Conservation (phyloP, 2,113 vertebrate species). For the Rhodinocichla rosea region DNA sequence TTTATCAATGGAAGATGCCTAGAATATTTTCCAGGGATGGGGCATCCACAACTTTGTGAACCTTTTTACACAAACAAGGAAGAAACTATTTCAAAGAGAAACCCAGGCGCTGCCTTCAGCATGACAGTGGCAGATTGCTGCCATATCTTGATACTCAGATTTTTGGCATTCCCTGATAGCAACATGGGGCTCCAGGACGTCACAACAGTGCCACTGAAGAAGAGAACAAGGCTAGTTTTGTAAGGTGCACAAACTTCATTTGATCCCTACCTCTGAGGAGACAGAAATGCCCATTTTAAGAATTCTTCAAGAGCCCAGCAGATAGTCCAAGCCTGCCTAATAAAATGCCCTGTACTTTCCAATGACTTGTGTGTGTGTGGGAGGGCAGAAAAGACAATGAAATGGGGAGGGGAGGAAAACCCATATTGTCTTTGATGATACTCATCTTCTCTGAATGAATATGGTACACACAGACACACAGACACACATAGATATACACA, state of each 20-base stretch:
- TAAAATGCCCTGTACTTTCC: not conserved
- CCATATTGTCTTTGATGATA: too few species aligned
- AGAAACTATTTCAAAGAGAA: not conserved
- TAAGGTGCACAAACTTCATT: not conserved
- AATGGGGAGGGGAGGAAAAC: not conserved
- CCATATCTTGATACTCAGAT: not conserved
- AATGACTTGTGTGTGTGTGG: too few species aligned
- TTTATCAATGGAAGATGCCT: not conserved
- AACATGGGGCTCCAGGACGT: accelerated
- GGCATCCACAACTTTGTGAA: not conserved
- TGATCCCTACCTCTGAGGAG: not conserved
- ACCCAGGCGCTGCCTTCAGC: not conserved
- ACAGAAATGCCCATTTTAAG: not conserved
- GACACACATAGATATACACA: too few species aligned
- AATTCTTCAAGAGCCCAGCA: not conserved
- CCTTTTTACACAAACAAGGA: not conserved
- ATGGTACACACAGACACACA: not conserved
- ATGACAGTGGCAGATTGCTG: not conserved
- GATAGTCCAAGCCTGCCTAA: not conserved
- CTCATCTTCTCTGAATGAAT: not conserved
- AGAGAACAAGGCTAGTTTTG: not conserved
- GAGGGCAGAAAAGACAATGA: not conserved
- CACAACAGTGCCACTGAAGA: accelerated
- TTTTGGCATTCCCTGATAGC: not conserved
- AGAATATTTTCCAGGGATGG: not conserved